These are phyloP conservation scores for Formica exsecta DNA, from an alignment of 1,140 invertebrate species.

Conservation along the genomic window DNA sequence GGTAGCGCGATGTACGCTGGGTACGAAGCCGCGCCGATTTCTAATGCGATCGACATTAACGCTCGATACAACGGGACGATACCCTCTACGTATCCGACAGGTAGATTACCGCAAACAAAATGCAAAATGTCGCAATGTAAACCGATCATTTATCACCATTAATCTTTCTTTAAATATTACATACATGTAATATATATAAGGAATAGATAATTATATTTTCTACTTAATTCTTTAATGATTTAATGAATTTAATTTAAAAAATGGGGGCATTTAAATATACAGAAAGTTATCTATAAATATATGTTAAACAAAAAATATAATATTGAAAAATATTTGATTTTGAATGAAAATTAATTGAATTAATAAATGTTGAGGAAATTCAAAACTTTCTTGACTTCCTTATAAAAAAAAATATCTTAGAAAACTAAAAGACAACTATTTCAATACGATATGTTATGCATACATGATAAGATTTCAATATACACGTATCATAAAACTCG, in stretches of 20 bases:
- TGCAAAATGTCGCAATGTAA: background rate
- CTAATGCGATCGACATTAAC: conserved; percentile 80
- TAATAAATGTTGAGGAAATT: background rate
- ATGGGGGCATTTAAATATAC: no score
- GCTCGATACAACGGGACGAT: conserved; percentile 80
- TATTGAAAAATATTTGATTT: background rate
- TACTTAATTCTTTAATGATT: no score
- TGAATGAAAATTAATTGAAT: background rate
- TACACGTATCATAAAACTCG: no score
- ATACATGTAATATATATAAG: background rate
- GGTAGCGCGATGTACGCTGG: conserved; percentile 77
- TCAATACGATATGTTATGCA: background rate
- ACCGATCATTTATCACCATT: background rate
- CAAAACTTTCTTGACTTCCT: background rate
- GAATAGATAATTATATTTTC: no score
- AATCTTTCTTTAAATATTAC: background rate
- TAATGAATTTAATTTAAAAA: no score
- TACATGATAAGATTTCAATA: no score
- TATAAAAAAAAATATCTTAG: no score
- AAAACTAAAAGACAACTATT: no score
- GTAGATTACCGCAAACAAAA: conserved; percentile 51
- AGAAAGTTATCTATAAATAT: background rate
- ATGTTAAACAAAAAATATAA: background rate
- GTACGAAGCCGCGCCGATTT: conserved; percentile 78
- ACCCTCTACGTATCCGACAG: conserved; percentile 68